Base-by-base conservation (phyloP, 1,140 invertebrate species). In the Episyrphus balteatus region DNA sequence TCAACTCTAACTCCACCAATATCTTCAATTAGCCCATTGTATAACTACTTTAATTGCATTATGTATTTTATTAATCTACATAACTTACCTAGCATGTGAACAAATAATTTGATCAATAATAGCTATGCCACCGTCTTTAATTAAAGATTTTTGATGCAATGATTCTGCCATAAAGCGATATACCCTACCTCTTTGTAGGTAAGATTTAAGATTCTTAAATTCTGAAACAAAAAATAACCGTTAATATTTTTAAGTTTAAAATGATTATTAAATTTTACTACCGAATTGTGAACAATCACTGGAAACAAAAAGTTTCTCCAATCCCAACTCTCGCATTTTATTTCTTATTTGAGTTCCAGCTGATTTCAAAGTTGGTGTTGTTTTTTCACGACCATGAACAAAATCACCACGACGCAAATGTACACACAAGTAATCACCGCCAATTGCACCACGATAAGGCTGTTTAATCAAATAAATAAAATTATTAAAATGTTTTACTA, bases 91-190 rank as follows among this genome's bases (percentile, higher is more conserved):
- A 6, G 89, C 83, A 71, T 88, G 80, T 0, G 92, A 84, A 73
- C 90, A 94, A 53, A 98, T 87, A 56, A 95, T 90, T 74, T 98
- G 95, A 69, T 98, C 94, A 47, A 98, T 83, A 51, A 98, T 93
- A 2, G 94, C 92, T 34, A 91, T 67, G 13, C 86, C 88, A 15
- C 93, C 95, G 70, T 94, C 90, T 67, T 79, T 82, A 46, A 80
- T 81, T 54, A 75, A 66, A 9, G 66, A 55, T n/a, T 61, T 55
- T 49, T 68, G 58, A 8, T 32, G 45, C 14, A 54, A 53, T n/a
- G 62, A 58, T 34, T 65, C 62, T 6, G 66, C 55, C 5, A 48
- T 48, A 41, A 66, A 68, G 36, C 62, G 58, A 0, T 63, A 51
- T 9, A 66, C 50, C 2, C 57, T 57, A 11, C 55, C 55, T 17